A percentile compares a stretch with the other conserved stretches of the same genome.
Conservation (phyloP, 2,113 vertebrate species). For the Nibea albiflora region DNA sequence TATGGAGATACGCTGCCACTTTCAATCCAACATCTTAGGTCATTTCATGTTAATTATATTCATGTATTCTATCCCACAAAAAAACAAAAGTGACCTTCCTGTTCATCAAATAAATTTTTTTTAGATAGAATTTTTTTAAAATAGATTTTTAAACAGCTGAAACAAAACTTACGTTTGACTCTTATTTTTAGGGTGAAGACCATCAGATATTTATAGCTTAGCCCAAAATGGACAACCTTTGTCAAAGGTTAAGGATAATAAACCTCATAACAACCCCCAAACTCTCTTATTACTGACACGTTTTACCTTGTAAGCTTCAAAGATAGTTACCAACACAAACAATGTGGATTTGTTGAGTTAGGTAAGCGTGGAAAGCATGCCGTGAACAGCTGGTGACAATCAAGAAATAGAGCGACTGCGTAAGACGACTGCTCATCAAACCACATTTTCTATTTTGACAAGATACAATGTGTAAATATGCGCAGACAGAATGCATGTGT, state of each 20-base stretch:
- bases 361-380: background rate
- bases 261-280: background rate
- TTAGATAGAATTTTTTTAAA: no score
- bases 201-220: background rate
- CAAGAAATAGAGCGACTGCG: background rate
- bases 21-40: no score
- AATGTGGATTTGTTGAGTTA: background rate
- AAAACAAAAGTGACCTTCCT: no score
- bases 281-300: no score
- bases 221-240: background rate
- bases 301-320: background rate
- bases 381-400: background rate
- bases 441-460: conserved; percentile 29
- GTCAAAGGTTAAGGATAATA: background rate
- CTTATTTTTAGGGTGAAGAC: background rate
- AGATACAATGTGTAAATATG: background rate
- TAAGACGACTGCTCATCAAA: background rate
- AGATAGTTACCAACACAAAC: conserved; percentile 2
- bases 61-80: no score
- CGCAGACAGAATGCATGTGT: no score
- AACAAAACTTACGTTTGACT: no score
- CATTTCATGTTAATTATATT: no score
- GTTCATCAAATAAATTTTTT: no score
- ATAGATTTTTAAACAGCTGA: no score
- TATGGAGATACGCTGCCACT: background rate